A percentile compares a stretch with the other conserved stretches of the same genome.
Conservation (phyloP, 2,888 invertebrate genomes). For the Toxonevra muliebris region DNA sequence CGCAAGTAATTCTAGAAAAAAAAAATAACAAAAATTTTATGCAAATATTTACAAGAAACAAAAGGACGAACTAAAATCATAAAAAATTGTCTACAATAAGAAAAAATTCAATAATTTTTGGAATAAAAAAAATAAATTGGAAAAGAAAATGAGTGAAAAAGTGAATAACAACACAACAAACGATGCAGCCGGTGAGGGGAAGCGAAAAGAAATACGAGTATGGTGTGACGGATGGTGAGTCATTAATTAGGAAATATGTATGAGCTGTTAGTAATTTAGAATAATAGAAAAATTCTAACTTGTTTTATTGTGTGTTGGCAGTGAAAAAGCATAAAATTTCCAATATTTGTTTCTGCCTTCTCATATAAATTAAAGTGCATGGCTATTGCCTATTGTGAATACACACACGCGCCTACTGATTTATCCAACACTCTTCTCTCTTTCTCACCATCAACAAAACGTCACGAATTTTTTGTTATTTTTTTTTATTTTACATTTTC, state of each 20-base stretch:
- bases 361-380: too few species aligned
- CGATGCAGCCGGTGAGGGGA: slow-evolving; percentile 12
- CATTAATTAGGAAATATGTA: slow-evolving; percentile 17
- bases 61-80: slow-evolving; percentile 12
- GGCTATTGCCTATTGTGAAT: too few species aligned
- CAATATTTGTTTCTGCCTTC: too few species aligned
- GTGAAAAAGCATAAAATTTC: too few species aligned
- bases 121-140: slow-evolving; percentile 16
- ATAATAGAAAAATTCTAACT: too few species aligned
- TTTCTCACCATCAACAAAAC: too few species aligned
- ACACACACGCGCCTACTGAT: too few species aligned
- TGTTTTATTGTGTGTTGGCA: too few species aligned
- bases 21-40: neutral
- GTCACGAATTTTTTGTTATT: too few species aligned
- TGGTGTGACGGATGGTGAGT: slow-evolving; percentile 49
- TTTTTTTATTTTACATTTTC: too few species aligned
- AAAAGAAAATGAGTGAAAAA: slow-evolving; percentile 42
- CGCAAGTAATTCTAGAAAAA: slow-evolving; percentile 9
- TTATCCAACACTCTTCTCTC: too few species aligned
- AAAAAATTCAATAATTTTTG: slow-evolving; percentile 5
- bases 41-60: neutral
- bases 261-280: too few species aligned
- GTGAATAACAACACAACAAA: slow-evolving; percentile 28
- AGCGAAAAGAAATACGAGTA: slow-evolving; percentile 42
- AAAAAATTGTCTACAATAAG: slow-evolving; percentile 14